phyloP scores from a whole-genome alignment of 2,888 invertebrate species.

The Phortica okadai region DNA sequence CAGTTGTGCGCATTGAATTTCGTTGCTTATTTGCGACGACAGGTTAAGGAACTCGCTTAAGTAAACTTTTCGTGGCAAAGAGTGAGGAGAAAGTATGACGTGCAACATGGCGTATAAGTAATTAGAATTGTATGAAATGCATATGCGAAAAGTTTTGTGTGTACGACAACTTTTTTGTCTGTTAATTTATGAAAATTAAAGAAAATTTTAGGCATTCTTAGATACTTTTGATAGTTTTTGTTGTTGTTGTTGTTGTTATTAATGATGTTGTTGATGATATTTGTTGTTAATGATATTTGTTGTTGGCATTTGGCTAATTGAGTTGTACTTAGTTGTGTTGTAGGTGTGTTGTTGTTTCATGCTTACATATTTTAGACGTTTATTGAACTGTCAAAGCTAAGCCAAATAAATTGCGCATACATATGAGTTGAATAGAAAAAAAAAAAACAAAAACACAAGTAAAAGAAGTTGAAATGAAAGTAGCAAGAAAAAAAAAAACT shows the following conservation, averaged over 20 bases:
- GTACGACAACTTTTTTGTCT: slow-evolving; percentile 37
- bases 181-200: slow-evolving; percentile 71
- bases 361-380: slow-evolving; percentile 37
- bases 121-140: slow-evolving; percentile 60
- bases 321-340: neutral
- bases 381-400: slow-evolving; percentile 71
- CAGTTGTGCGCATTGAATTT: slow-evolving; percentile 46
- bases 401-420: slow-evolving; percentile 64
- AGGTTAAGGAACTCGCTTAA: slow-evolving; percentile 61
- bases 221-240: neutral
- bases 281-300: neutral
- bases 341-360: neutral
- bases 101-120: slow-evolving; percentile 68
- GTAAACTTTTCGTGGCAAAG: neutral
- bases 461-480: neutral
- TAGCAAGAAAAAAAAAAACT: slow-evolving; percentile 20
- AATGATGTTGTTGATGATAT: too few relatives aligned
- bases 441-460: slow-evolving; percentile 32
- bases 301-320: neutral
- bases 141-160: slow-evolving; percentile 45
- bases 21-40: slow-evolving; percentile 18
- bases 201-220: neutral
- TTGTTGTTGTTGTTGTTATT: neutral
- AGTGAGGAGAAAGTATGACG: too few relatives aligned
- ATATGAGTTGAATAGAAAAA: neutral